Conservation (phyloP, 2,797 vertebrate genomes). For the Xenentodon cancila region DNA sequence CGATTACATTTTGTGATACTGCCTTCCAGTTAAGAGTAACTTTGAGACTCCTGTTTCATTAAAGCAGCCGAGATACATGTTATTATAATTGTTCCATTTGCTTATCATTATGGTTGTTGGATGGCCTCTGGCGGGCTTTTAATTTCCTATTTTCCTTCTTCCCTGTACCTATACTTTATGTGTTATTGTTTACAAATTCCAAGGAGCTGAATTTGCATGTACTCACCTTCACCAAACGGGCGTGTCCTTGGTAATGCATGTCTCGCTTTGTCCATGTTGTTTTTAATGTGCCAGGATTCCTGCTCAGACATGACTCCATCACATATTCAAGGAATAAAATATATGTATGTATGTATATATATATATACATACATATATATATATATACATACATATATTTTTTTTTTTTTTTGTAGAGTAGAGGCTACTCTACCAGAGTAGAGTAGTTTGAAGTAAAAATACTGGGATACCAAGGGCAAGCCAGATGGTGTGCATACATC, state of each 20-base stretch:
- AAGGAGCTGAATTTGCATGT: slow-evolving; percentile 64
- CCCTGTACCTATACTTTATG: slow-evolving; percentile 25
- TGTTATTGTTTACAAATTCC: slow-evolving; percentile 66
- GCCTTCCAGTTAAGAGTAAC: slow-evolving; percentile 16
- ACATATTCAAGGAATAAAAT: slow-evolving; percentile 28
- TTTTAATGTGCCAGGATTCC: slow-evolving; percentile 42
- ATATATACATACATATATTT: too few species aligned
- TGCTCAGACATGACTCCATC: slow-evolving; percentile 34
- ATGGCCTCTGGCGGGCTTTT: slow-evolving; percentile 20
- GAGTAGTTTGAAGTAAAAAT: too few species aligned
- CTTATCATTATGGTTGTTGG: slow-evolving; percentile 51
- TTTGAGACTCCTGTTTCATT: slow-evolving; percentile 20
- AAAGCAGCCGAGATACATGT: slow-evolving; percentile 19
- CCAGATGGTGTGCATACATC: slow-evolving; percentile 27
- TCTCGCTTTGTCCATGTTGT: slow-evolving; percentile 64
- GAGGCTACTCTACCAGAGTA: too few species aligned
- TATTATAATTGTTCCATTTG: slow-evolving; percentile 52
- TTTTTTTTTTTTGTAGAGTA: too few species aligned
- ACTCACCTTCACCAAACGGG: slow-evolving; percentile 66
- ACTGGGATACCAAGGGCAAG: slow-evolving; percentile 41
- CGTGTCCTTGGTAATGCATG: slow-evolving; percentile 66
- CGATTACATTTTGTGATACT: slow-evolving; percentile 17
- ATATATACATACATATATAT: too few species aligned
- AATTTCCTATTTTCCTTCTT: slow-evolving; percentile 3
- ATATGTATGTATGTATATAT: too few species aligned